Conservation (phyloP, 64 coral and sea anemone genomes). For the Platygyra sinensis region DNA sequence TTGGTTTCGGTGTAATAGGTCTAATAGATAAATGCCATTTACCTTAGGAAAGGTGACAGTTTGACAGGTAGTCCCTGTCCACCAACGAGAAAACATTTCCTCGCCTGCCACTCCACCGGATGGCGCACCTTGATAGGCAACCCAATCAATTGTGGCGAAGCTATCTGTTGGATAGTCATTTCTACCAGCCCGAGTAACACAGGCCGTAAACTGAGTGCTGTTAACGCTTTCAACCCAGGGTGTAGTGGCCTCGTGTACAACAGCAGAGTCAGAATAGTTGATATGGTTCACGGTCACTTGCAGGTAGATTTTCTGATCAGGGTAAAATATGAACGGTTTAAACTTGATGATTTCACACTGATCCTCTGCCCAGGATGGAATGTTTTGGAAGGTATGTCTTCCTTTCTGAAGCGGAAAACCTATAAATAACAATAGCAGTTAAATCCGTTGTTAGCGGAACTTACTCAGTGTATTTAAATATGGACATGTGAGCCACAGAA, state of each 20-base stretch:
- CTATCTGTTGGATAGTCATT: slow-evolving; percentile 18
- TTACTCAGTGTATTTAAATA: neutral
- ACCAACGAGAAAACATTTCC: neutral
- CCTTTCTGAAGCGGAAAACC: slow-evolving; percentile 64
- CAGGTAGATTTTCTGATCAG: slow-evolving; percentile 49
- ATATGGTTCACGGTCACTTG: slow-evolving; percentile 56
- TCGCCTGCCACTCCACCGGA: slow-evolving; percentile 19
- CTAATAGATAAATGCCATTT: neutral
- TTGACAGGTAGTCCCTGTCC: slow-evolving; percentile 19
- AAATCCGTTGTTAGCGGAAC: neutral
- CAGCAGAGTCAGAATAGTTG: neutral
- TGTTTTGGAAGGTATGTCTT: neutral
- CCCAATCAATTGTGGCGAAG: slow-evolving; percentile 49
- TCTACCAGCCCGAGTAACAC: neutral
- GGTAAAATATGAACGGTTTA: slow-evolving; percentile 48
- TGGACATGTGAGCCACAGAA: too few relatives aligned
- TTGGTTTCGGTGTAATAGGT: too few relatives aligned
- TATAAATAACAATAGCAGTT: neutral
- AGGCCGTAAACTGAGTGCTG: slow-evolving; percentile 3
- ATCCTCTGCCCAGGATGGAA: neutral
- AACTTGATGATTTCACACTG: slow-evolving; percentile 40
- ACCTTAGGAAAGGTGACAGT: neutral
- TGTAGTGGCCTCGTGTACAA: slow-evolving; percentile 50
- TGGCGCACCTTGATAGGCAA: slow-evolving; percentile 19
- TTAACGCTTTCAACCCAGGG: slow-evolving; percentile 60